Evolutionary conservation across 2,113 vertebrate species (phyloP).

Genomic region (Gobiocypris rarus): DNA sequence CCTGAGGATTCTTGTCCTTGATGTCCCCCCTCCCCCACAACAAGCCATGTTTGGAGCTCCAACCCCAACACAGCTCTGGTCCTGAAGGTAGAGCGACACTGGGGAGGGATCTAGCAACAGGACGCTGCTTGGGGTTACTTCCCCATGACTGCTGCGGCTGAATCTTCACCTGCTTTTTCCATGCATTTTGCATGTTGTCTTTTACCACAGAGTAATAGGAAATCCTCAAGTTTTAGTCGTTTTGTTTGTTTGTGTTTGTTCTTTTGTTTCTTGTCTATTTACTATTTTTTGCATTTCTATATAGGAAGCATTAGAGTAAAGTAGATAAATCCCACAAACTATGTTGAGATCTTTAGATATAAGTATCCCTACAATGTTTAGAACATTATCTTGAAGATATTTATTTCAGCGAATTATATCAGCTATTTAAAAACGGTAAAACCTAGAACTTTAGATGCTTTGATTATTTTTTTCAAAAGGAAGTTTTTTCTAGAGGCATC

Average conservation of each 20-base stretch:
- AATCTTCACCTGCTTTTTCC: constrained; percentile 65
- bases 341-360: not conserved
- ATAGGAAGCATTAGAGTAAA: constrained; percentile 4
- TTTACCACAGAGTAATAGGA: constrained; percentile 37
- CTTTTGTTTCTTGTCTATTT: constrained; percentile 33
- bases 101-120: constrained; percentile 65
- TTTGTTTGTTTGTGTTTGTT: constrained; percentile 45
- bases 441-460: not conserved
- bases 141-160: constrained; percentile 61
- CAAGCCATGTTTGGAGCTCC: constrained; percentile 58
- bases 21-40: constrained; percentile 59
- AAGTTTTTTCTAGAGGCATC: not conserved
- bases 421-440: not conserved
- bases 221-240: constrained; percentile 31
- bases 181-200: constrained; percentile 70
- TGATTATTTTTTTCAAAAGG: not conserved
- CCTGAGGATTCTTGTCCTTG: constrained; percentile 57
- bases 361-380: not conserved
- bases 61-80: constrained; percentile 45
- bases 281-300: not conserved
- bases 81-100: constrained; percentile 73
- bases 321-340: not conserved
- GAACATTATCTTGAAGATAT: not conserved
- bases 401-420: not conserved
- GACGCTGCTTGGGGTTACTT: constrained; percentile 56